phyloP scores from a whole-genome alignment of 2,797 vertebrate genomes.

The Platalea minor region DNA sequence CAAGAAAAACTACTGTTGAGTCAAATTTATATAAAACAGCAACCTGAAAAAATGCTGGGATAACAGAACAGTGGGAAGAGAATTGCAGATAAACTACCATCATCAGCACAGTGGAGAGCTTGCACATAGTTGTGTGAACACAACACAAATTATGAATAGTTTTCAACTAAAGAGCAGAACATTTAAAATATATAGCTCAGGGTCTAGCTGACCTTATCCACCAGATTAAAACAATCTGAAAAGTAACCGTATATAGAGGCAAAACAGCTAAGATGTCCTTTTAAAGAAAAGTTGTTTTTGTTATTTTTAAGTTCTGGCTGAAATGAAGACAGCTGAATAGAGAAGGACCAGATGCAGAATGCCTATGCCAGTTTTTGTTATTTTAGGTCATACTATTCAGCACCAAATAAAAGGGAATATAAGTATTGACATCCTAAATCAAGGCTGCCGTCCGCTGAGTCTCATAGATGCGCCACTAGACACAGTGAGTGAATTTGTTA shows the following conservation, averaged over 20 bases:
- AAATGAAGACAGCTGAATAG: not conserved
- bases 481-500: not conserved
- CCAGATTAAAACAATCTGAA: not conserved
- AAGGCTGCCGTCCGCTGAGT: not conserved
- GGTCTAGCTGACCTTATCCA: not conserved
- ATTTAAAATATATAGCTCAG: not conserved
- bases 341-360: not conserved
- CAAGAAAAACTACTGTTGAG: not conserved
- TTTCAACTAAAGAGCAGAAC: not conserved
- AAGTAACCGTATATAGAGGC: not conserved
- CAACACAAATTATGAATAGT: not conserved
- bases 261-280: not conserved
- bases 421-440: not conserved
- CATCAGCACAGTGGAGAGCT: not conserved
- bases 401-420: not conserved
- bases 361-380: not conserved
- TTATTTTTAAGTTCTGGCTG: not conserved
- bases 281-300: not conserved
- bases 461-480: not conserved
- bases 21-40: constrained; percentile 42
- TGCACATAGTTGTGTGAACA: not conserved
- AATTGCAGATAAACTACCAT: not conserved
- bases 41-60: constrained; percentile 40
- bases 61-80: constrained; percentile 18
- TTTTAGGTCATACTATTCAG: not conserved